A percentile compares a stretch with the other conserved stretches of the same genome.
Evolutionary conservation across 2,113 vertebrate genomes (phyloP).

Genomic region (Tinamus guttatus): DNA sequence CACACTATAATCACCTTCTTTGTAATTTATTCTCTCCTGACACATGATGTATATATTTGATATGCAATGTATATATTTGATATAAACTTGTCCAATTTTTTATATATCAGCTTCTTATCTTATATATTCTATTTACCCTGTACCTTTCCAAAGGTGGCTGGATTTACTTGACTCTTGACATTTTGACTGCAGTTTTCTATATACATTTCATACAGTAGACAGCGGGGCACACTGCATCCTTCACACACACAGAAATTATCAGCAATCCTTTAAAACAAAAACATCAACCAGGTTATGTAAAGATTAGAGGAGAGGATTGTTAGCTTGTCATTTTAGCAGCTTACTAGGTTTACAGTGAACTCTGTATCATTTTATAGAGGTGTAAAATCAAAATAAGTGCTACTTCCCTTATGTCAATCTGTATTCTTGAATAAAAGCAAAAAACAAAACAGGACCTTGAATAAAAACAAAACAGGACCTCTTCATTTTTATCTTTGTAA

Average conservation of each 20-base stretch:
- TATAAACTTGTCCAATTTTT: neutral
- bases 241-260: constrained; percentile 76
- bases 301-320: neutral
- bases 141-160: constrained; percentile 78
- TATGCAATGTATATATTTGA: neutral
- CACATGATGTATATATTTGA: neutral
- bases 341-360: neutral
- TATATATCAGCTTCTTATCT: neutral
- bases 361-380: neutral
- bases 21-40: neutral
- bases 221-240: constrained; percentile 68
- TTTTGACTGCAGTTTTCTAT: constrained; percentile 65
- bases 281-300: neutral
- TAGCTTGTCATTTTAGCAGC: neutral
- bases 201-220: constrained; percentile 74
- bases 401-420: neutral
- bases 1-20: neutral
- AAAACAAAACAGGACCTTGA: neutral
- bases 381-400: neutral
- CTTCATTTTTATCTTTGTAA: neutral
- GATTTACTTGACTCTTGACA: constrained; percentile 60
- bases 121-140: neutral
- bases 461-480: neutral
- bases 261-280: constrained; percentile 69
- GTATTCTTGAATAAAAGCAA: neutral